Evolutionary conservation across 2,888 invertebrate genomes (phyloP), one percentile per base, ranked within the genome.

Genomic region (Phaedon cochleariae): DNA sequence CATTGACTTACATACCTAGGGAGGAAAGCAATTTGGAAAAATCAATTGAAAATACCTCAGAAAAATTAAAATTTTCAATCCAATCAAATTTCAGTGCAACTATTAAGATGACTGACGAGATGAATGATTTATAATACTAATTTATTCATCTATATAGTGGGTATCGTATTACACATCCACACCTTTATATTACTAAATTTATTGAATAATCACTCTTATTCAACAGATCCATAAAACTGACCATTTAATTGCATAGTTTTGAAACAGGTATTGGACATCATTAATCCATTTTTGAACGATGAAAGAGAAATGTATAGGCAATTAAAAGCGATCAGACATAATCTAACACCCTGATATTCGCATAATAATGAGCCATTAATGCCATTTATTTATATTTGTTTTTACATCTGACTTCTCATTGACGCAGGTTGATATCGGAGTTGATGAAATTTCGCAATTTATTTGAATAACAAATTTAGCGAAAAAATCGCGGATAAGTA

Each of bases 351-450:
- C 41, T 41, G 41, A 41, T n/a, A n/a, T 15, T 10, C 41, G 41
- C 41, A 41, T 41, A 41, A 15, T 41, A 41, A 41, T 41, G 15
- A 41, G 41, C 15, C 15, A 41, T 41, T 41, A 41, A 15, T 41
- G 15, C 41, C 41, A 41, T 41, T 41, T 41, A 57, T 26, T 57
- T n/a, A n/a, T n/a, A n/a, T n/a, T n/a, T n/a, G n/a, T n/a, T n/a
- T n/a, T 26, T 26, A 46, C 45, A 45, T 57, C 45, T 26, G 26
- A 17, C 57, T 26, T 45, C 17, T 0, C 12, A 26, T 63, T 72
- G 72, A 72, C 69, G 69, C 59, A 65, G 63, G 68, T 62, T 70
- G 59, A 60, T 67, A 67, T 70, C 64, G 63, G 10, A 29, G 55
- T 61, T 45, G 31, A 37, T 34, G 49, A 53, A 59, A 52, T 60